These are phyloP conservation scores for Caenorhabditis wallacei DNA, from an alignment of 2,888 invertebrate species.

Conservation along the genomic window DNA sequence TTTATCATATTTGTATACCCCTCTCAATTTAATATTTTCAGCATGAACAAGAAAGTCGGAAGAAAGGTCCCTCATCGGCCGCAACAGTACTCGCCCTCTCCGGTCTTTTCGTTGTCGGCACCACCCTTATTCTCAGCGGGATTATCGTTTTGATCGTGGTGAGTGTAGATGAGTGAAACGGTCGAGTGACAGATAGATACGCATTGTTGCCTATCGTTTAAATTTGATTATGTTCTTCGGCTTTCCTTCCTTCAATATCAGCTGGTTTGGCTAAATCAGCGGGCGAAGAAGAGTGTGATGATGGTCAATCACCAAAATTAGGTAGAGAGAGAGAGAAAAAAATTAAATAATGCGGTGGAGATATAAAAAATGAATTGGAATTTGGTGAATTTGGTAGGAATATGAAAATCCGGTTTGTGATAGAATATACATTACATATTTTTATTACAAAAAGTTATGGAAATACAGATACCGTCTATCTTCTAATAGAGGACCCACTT, in stretches of 20 bases:
- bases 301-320: conserved; percentile 49
- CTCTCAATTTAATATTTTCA: too few species aligned
- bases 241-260: conserved; percentile 9
- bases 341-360: conserved; percentile 28
- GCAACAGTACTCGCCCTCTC: conserved; percentile 81
- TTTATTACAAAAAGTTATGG: not conserved
- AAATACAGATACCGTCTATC: too few species aligned
- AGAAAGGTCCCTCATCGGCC: conserved; percentile 81
- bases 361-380: conserved; percentile 29
- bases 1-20: too few species aligned
- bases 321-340: conserved; percentile 12
- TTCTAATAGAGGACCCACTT: too few species aligned
- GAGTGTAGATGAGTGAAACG: conserved; percentile 49
- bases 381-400: conserved; percentile 14
- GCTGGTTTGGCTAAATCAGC: conserved; percentile 49
- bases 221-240: conserved; percentile 49
- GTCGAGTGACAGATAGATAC: conserved; percentile 37
- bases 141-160: conserved; percentile 81
- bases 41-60: conserved; percentile 74
- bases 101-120: conserved; percentile 81
- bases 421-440: too few species aligned
- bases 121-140: conserved; percentile 79
- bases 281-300: conserved; percentile 10
- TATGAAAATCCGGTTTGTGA: conserved; percentile 10
- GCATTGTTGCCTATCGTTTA: conserved; percentile 41